Conservation (phyloP, 2,888 invertebrate species). For the Apoderus coryli region DNA sequence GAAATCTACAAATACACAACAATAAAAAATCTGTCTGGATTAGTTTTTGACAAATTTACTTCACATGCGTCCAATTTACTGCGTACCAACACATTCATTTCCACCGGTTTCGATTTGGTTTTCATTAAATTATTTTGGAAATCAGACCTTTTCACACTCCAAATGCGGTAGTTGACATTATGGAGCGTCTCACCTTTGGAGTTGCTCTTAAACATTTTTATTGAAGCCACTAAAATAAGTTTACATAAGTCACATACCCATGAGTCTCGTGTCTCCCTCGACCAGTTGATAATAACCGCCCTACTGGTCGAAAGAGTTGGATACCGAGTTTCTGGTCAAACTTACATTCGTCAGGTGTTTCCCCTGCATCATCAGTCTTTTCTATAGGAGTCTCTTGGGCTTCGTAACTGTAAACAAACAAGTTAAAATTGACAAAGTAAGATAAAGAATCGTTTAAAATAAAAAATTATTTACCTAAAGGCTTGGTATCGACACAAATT, state of each 20-base stretch:
- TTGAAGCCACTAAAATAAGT: too few relatives aligned
- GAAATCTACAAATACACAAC: slow-evolving; percentile 5
- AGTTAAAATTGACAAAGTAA: background rate
- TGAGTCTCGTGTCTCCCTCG: too few relatives aligned
- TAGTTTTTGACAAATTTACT: slow-evolving; percentile 17
- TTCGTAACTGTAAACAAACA: background rate
- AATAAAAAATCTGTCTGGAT: background rate
- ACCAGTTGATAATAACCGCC: too few relatives aligned
- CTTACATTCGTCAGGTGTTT: background rate
- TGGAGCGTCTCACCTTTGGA: too few relatives aligned
- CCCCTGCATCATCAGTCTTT: background rate
- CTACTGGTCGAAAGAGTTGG: too few relatives aligned
- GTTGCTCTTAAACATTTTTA: too few relatives aligned
- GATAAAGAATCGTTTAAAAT: background rate
- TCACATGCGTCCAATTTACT: slow-evolving; percentile 27
- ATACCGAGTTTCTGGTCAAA: slow-evolving; percentile 2
- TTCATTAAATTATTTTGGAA: slow-evolving; percentile 22
- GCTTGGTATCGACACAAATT: slow-evolving; percentile 25
- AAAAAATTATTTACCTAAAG: slow-evolving; percentile 18
- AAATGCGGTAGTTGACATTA: slow-evolving; percentile 27
- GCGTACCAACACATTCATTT: slow-evolving; percentile 25
- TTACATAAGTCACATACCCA: too few relatives aligned
- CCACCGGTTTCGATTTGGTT: slow-evolving; percentile 19
- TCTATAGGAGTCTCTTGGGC: background rate
- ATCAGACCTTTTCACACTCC: slow-evolving; percentile 23